Conservation (phyloP, 2,113 vertebrate species). For the Poecile atricapillus region DNA sequence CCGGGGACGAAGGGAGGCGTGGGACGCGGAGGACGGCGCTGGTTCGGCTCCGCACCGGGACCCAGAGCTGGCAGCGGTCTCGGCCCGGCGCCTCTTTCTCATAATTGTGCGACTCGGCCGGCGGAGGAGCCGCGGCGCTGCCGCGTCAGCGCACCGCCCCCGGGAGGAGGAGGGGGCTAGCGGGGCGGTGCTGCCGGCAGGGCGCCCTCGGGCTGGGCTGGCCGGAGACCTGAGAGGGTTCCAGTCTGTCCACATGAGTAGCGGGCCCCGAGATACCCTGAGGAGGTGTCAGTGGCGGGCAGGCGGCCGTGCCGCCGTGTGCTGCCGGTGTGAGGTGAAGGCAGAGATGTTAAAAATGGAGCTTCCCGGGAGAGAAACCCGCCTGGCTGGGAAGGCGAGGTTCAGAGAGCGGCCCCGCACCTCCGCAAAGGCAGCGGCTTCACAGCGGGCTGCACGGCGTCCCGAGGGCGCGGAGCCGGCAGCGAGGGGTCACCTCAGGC, state of each 20-base stretch:
- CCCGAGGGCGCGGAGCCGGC: not conserved
- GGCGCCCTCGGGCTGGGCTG: no score
- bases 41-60: slow-evolving; percentile 13
- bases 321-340: not conserved
- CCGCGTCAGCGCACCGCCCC: slow-evolving; percentile 57
- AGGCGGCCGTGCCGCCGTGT: not conserved
- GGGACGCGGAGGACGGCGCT: not conserved
- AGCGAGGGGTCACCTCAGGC: accelerated
- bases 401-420: accelerated
- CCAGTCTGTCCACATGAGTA: accelerated
- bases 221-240: accelerated
- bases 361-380: not conserved
- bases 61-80: slow-evolving; percentile 12
- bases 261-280: accelerated
- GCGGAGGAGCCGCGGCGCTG: slow-evolving; percentile 40
- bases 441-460: accelerated
- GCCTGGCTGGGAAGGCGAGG: not conserved
- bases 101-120: slow-evolving; percentile 65
- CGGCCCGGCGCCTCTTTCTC: slow-evolving; percentile 57
- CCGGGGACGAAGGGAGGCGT: not conserved
- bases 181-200: not conserved
- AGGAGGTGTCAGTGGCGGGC: accelerated
- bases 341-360: not conserved
- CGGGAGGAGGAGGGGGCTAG: not conserved
- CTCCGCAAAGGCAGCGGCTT: accelerated